These are phyloP conservation scores for Morpho deidamia DNA, from an alignment of 2,888 invertebrate species.

Conservation along the genomic window DNA sequence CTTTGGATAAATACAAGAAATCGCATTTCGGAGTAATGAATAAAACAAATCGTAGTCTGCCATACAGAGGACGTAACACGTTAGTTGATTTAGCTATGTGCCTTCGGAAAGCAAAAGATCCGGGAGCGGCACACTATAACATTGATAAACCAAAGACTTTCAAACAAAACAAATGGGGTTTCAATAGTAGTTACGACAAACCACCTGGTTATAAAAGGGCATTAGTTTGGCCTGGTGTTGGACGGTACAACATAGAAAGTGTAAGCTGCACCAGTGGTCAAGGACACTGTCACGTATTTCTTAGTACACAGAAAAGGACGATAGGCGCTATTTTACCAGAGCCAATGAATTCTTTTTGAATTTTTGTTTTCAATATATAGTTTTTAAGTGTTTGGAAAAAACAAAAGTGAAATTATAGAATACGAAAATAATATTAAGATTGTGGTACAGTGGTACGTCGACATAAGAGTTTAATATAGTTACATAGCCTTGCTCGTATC, in stretches of 20 bases:
- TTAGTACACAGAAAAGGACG: conserved; percentile 51
- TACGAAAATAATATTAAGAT: too few relatives aligned
- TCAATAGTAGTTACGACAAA: conserved; percentile 59
- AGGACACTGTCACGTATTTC: conserved; percentile 57
- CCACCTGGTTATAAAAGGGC: conserved; percentile 51
- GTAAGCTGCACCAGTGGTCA: conserved; percentile 40
- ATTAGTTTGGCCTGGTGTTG: conserved; percentile 64
- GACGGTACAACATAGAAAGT: conserved; percentile 43
- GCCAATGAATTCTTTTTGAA: conserved; percentile 43
- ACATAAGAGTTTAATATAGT: too few relatives aligned
- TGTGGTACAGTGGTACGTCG: too few relatives aligned
- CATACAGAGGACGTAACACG: conserved; percentile 63
- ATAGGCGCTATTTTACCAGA: conserved; percentile 49
- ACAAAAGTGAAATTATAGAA: too few relatives aligned
- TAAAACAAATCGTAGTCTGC: conserved; percentile 47
- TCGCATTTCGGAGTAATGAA: conserved; percentile 56
- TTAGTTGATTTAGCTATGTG: conserved; percentile 70
- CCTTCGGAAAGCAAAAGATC: conserved; percentile 61
- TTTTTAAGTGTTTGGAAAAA: too few relatives aligned
- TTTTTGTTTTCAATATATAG: too few relatives aligned
- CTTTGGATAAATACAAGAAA: conserved; percentile 49
- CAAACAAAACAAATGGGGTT: conserved; percentile 41
- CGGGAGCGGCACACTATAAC: conserved; percentile 71
- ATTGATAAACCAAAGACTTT: conserved; percentile 38
- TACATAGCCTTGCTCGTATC: too few relatives aligned